Base-by-base conservation (phyloP, 2,797 vertebrate genomes). In the Propithecus deckenii region DNA sequence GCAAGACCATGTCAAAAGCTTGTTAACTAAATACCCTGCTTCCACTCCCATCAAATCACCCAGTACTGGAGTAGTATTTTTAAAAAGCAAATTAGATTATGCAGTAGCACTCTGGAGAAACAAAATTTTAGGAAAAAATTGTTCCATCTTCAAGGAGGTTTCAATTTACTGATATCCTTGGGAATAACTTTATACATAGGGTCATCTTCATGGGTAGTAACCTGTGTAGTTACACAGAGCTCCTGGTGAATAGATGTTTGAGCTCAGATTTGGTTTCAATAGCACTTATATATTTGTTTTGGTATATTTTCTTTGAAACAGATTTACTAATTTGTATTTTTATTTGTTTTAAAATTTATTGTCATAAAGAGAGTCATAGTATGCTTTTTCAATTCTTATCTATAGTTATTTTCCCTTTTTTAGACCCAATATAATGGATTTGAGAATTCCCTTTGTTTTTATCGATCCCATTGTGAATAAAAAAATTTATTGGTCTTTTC, bases 171-270 rank as follows among this genome's bases (percentile, higher is more conserved):
- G 61, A 55, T 22, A 3, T 30, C n/a, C 55, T 28, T 52, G 43
- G 41, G n/a, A 55, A 10, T 30, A 50, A 71, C 28, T 12, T 30
- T 57, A 38, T 28, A 2, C 12, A 4, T 12, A 38, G 20, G 57
- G 18, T 8, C 69, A 18, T 48, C 4, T 67, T 63, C 5, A 0
- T 0, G 25, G 23, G 17, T 15, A 43, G 13, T 50, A 38, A 41
- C 14, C 28, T 10, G 23, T 30, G 10, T 0, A 1, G 50, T 35
- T 35, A 43, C 8, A 23, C 0, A 1, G 23, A 28, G 17, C 46
- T 55, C 38, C 46, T 72, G 5, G 11, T 7, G 2, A n/a, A 43
- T 22, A 89, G 32, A 55, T 59, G 13, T 32, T 13, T 63, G 71
- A 63, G 35, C 46, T 78, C 46, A 63, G 25, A 46, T 46, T 65